These are phyloP conservation scores for Ypsolopha scabrella DNA, from an alignment of 2,888 invertebrate species.

Conservation along the genomic window DNA sequence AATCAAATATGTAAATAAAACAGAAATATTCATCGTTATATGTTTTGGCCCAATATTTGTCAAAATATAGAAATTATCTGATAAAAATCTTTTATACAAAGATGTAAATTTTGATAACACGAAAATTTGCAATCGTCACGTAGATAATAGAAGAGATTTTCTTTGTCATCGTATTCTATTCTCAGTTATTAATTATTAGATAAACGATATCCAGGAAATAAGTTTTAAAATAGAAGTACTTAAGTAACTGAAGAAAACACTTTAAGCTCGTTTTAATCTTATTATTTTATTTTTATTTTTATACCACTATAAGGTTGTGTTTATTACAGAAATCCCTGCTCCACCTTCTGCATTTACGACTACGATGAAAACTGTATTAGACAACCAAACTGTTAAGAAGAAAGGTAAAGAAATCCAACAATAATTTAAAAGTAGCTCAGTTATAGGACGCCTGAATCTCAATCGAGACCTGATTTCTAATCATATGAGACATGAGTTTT, in stretches of 20 bases:
- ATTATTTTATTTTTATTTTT: no score
- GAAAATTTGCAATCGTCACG: not conserved
- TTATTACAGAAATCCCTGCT: conserved; percentile 84
- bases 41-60: no score
- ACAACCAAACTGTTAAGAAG: conserved; percentile 58
- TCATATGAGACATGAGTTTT: no score
- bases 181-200: not conserved
- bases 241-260: not conserved
- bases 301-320: not conserved
- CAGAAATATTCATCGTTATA: no score
- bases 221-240: not conserved
- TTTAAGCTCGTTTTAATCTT: not conserved
- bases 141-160: not conserved
- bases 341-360: conserved; percentile 82
- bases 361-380: conserved; percentile 47
- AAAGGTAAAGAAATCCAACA: no score
- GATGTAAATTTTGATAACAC: no score
- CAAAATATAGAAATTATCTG: no score
- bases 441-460: no score
- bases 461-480: no score
- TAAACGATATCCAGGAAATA: not conserved
- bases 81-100: no score
- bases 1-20: no score
- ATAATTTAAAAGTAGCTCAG: no score
- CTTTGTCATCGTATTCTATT: not conserved